A percentile compares a stretch with the other conserved stretches of the same genome.
phyloP scores from a whole-genome alignment of 2,888 invertebrate species.

The Dascillus cervinus region DNA sequence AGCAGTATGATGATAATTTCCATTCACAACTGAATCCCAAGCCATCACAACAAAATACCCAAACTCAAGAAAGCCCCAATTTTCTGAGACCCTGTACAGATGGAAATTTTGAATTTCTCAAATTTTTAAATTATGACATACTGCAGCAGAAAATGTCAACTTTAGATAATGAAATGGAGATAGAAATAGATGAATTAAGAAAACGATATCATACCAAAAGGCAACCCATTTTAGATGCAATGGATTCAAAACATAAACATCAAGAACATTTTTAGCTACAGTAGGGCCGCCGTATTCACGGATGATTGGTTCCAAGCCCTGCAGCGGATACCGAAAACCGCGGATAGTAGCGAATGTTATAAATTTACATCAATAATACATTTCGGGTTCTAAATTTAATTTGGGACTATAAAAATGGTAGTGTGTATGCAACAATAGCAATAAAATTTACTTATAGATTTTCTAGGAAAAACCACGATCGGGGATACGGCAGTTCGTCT shows the following conservation, averaged over 20 bases:
- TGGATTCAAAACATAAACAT: constrained; percentile 93
- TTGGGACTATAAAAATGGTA: too few species aligned
- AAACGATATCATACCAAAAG: constrained; percentile 93
- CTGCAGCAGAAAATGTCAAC: constrained; percentile 84
- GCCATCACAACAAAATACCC: constrained; percentile 24
- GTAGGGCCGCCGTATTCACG: too few species aligned
- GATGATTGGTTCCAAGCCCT: too few species aligned
- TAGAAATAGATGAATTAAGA: constrained; percentile 92
- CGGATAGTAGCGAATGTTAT: too few species aligned
- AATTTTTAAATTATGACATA: constrained; percentile 85
- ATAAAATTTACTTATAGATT: too few species aligned
- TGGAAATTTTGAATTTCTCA: constrained; percentile 85
- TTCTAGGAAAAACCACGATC: too few species aligned
- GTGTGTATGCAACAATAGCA: too few species aligned
- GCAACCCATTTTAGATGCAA: constrained; percentile 97
- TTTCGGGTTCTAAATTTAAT: too few species aligned
- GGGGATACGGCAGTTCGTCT: too few species aligned
- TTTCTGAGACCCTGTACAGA: constrained; percentile 69
- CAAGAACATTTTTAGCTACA: constrained; percentile 93
- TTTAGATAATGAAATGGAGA: constrained; percentile 97
- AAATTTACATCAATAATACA: too few species aligned
- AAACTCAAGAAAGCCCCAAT: constrained; percentile 46
- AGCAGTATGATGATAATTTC: constrained; percentile 52
- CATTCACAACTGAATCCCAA: constrained; percentile 59
- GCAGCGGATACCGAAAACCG: too few species aligned